These are phyloP conservation scores for Drosophila carrolli DNA, from an alignment of 1,140 invertebrate species.

Conservation along the genomic window DNA sequence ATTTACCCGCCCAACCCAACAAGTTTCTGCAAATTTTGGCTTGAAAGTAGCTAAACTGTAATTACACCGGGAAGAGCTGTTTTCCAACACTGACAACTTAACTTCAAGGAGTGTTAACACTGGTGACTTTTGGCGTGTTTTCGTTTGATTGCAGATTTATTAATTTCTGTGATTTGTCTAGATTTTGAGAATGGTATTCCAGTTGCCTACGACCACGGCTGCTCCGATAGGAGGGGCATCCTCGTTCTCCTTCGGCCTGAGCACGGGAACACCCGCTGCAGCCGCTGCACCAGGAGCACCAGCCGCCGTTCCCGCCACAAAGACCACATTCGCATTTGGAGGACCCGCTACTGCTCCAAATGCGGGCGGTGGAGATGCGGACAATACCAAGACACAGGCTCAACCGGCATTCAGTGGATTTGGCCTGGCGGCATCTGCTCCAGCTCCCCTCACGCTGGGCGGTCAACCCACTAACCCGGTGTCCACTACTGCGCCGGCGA, in stretches of 20 bases:
- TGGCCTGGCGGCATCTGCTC: slow-evolving; percentile 23
- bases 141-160: slow-evolving; percentile 13
- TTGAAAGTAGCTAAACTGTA: neutral
- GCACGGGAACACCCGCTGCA: slow-evolving; percentile 28
- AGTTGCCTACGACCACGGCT: slow-evolving; percentile 66
- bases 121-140: slow-evolving; percentile 24
- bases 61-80: neutral
- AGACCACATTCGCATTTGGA: slow-evolving; percentile 63
- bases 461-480: slow-evolving; percentile 15
- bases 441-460: slow-evolving; percentile 23
- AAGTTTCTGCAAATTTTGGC: neutral
- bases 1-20: neutral
- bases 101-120: neutral
- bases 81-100: slow-evolving; percentile 4
- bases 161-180: neutral
- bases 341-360: slow-evolving; percentile 18
- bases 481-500: slow-evolving; percentile 17
- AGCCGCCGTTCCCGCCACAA: slow-evolving; percentile 44
- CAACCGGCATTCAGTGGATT: slow-evolving; percentile 60
- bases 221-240: slow-evolving; percentile 31
- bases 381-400: slow-evolving; percentile 36
- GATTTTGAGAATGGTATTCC: slow-evolving; percentile 56
- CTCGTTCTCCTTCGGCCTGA: slow-evolving; percentile 55
- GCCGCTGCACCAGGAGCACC: slow-evolving; percentile 7
- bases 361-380: slow-evolving; percentile 61